A percentile compares a stretch with the other conserved stretches of the same genome.
These are phyloP conservation scores for Aplysina aerophoba DNA, from an alignment of 37 sponge, comb jelly and placozoan genomes.

Conservation along the genomic window DNA sequence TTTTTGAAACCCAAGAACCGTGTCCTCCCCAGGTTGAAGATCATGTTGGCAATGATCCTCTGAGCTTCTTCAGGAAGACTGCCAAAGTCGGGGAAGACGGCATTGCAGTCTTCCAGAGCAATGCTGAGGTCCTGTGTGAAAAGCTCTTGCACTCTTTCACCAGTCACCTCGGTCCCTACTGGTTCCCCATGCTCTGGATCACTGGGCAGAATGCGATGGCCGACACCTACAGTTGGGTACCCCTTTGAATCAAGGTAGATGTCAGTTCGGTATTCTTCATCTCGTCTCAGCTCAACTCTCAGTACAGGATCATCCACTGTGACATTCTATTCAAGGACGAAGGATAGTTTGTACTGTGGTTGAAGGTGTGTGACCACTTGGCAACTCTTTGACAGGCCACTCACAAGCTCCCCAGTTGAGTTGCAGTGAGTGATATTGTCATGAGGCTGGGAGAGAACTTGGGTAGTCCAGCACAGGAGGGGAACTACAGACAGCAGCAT, in stretches of 20 bases:
- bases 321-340: neutral
- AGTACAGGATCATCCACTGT: neutral
- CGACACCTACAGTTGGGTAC: neutral
- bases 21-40: neutral
- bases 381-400: too few relatives aligned
- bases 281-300: neutral
- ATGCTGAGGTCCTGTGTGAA: neutral
- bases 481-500: too few relatives aligned
- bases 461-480: too few relatives aligned
- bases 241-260: neutral
- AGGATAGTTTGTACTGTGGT: too few relatives aligned
- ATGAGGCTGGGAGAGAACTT: too few relatives aligned
- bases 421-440: too few relatives aligned
- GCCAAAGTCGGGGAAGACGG: neutral
- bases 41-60: neutral
- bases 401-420: too few relatives aligned
- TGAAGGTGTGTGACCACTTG: too few relatives aligned
- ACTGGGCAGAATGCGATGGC: neutral
- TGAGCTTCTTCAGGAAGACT: neutral
- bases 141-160: neutral
- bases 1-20: neutral
- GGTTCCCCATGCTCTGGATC: too few relatives aligned
- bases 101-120: neutral
- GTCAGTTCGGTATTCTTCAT: neutral
- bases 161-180: neutral